Evolutionary conservation across 2,888 invertebrate species (phyloP).

Genomic region (Barypeithes pellucidus): DNA sequence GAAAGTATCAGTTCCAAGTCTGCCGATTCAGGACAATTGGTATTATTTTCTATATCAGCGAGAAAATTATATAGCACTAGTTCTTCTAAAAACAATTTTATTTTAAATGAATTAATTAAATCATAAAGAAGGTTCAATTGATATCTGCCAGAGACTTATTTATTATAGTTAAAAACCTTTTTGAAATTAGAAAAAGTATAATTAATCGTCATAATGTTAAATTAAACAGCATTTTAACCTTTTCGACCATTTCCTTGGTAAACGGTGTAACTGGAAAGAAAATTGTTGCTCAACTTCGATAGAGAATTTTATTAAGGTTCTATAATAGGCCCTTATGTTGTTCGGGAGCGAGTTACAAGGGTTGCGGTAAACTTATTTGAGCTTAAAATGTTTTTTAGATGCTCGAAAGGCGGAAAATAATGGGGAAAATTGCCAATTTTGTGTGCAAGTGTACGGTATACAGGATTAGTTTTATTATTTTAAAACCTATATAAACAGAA

Average conservation of each 20-base stretch:
- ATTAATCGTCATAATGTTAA: background rate
- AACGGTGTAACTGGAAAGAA: constrained; percentile 13
- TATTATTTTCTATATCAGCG: too few relatives aligned
- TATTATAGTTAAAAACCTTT: too few relatives aligned
- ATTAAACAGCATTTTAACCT: background rate
- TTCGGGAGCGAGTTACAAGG: constrained; percentile 35
- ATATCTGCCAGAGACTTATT: too few relatives aligned
- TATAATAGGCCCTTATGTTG: constrained; percentile 29
- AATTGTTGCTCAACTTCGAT: constrained; percentile 29
- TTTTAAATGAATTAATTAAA: too few relatives aligned
- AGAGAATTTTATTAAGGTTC: constrained; percentile 28
- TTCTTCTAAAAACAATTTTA: too few relatives aligned
- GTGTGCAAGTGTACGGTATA: constrained; percentile 14
- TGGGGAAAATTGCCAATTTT: constrained; percentile 25
- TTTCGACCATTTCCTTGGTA: background rate
- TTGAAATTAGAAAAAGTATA: too few relatives aligned
- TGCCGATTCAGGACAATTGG: too few relatives aligned
- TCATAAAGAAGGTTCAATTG: too few relatives aligned
- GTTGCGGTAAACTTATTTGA: constrained; percentile 36
- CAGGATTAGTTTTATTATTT: constrained; percentile 20
- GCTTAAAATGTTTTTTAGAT: constrained; percentile 29
- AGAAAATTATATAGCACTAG: too few relatives aligned
- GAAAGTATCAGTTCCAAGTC: too few relatives aligned
- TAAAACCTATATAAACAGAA: constrained; percentile 4
- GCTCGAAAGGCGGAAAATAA: constrained; percentile 26